phyloP scores from a whole-genome alignment of 2,888 invertebrate species.

The Dexiosoma caninum region DNA sequence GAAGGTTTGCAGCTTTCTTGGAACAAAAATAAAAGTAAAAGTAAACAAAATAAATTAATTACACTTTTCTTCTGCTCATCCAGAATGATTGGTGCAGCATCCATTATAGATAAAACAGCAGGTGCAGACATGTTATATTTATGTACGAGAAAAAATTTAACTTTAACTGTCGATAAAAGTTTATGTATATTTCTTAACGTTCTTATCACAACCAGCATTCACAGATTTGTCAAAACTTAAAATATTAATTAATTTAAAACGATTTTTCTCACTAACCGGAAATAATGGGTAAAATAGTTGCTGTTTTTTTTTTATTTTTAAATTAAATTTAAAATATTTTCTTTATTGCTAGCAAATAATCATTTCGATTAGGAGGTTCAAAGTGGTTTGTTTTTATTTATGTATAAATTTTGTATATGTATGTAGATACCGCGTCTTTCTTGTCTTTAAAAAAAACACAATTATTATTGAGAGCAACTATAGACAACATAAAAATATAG shows the following conservation, averaged over 20 bases:
- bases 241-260: neutral
- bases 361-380: conserved; percentile 39
- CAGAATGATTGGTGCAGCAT: conserved; percentile 64
- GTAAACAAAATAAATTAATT: conserved; percentile 66
- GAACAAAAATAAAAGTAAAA: neutral
- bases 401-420: neutral
- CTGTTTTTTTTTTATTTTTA: neutral
- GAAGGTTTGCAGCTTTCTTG: neutral
- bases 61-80: conserved; percentile 74
- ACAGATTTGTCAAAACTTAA: neutral
- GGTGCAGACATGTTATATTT: conserved; percentile 71
- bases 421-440: neutral
- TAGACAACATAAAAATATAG: neutral
- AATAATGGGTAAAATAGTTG: conserved; percentile 20
- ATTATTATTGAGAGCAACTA: conserved; percentile 7
- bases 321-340: neutral
- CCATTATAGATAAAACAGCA: conserved; percentile 70
- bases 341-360: conserved; percentile 31
- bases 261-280: conserved; percentile 1
- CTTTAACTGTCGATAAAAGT: too few species aligned
- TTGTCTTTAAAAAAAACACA: conserved; percentile 23
- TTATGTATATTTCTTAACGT: neutral
- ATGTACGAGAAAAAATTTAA: too few species aligned
- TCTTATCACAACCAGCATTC: conserved; percentile 16
- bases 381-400: neutral